Evolutionary conservation across 2,797 vertebrate genomes (phyloP), one percentile per base, ranked within the genome.

Genomic region (Yasuhikotakia modesta): DNA sequence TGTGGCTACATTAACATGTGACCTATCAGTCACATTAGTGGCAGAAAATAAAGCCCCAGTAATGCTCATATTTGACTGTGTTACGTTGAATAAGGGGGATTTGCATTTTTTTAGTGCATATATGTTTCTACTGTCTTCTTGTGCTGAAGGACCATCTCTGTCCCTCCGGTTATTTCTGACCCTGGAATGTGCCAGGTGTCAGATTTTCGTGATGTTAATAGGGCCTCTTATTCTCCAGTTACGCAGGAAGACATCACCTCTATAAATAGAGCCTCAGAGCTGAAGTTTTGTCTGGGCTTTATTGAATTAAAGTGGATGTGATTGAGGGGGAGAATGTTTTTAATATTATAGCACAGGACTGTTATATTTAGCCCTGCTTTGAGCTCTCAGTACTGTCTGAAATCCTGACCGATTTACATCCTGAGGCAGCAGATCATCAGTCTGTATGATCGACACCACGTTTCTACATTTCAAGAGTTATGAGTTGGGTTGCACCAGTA

Each of bases 121-220:
- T 86, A 84, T 82, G 83, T 82, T 73, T 74, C 53, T 68, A 22
- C 55, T 70, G 64, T 78, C 83, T 50, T 57, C 85, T 84, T 69
- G 81, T 83, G 68, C 73, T 78, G 50, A 32, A 82, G 82, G 83
- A 85, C 86, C 85, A 82, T 79, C 87, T 87, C 88, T 82, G 78
- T 79, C 68, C 48, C 43, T 73, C 72, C 32, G 84, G 92, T 90
- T 94, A 94, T 94, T 93, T 93, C 91, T 92, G 93, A 87, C 86
- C 27, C 81, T 58, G 90, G 93, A 94, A 94, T 94, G 91, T 93
- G 93, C 93, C 92, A 90, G 90, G 92, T 89, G 86, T 91, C 83
- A 92, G 88, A 94, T 93, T 94, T 93, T 91, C 91, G 84, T 89
- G 88, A 93, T 92, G 91, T 86, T 92, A 91, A 91, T 90, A 87